Evolutionary conservation across 2,797 vertebrate genomes (phyloP), one percentile per base, ranked within the genome.

Genomic region (Oceanodroma leucorhoa): DNA sequence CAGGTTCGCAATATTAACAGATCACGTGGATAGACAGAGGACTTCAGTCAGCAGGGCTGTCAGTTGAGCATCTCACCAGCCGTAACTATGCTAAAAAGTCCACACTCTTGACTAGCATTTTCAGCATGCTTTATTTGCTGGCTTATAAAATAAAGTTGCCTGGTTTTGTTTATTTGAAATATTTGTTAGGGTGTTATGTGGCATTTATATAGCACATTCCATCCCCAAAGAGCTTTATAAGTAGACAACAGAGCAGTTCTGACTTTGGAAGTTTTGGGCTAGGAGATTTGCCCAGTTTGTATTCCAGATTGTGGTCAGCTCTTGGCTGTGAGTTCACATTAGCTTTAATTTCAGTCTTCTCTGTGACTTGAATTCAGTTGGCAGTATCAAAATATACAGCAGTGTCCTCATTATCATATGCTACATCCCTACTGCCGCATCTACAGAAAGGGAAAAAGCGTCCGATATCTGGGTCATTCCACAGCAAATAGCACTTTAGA

Each of bases 1-100:
- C 98, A 98, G 98, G 98, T 98, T 97, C 1, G 96, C 94, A 92
- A 87, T 96, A 66, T 92, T 97, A 90, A 96, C 76, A 50, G 48
- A 67, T 96, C 73, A 34, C 1, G 0, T 83, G 96, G 77, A 77
- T 89, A 85, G 64, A 89, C 66, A 93, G 91, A 95, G 82, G 79
- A 95, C 89, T 84, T 93, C 57, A 83, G 61, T 82, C 82, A 82
- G 53, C 90, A 77, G 79, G 93, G 90, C 84, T 92, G 60, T 90
- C 95, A 73, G 57, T 57, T 86, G 50, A 82, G 45, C 79, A 38
- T 90, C 93, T 90, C 82, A 77, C 54, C 46, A 22, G 51, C 79
- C 48, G 5, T 72, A 90, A 89, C 83, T 76, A 34, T 3, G 0
- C 76, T 92, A n/a, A 88, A 89, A 95, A 89, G 34, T 87, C 14